A percentile compares a stretch with the other conserved stretches of the same genome.
phyloP scores from a whole-genome alignment of 2,113 vertebrate species.

The Pteruthius melanotis region DNA sequence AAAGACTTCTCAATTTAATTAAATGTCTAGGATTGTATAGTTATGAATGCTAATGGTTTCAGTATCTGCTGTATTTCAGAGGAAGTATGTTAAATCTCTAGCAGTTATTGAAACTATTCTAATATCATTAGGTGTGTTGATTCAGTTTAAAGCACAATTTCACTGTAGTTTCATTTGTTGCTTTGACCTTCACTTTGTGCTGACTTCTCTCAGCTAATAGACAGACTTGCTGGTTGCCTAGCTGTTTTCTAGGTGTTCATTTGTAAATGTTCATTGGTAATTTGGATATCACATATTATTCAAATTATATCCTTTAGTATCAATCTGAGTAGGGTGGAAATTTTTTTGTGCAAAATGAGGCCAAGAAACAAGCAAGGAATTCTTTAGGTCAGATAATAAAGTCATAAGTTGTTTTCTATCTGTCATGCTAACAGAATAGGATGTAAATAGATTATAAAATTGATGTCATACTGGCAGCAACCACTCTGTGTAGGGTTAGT shows the following conservation, averaged over 20 bases:
- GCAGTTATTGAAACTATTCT: not conserved
- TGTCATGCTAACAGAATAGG: not conserved
- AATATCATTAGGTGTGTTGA: not conserved
- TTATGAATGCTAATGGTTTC: not conserved
- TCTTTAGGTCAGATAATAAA: not conserved
- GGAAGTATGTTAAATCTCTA: not conserved
- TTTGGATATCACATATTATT: not conserved
- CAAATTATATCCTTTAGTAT: not conserved
- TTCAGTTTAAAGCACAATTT: not conserved
- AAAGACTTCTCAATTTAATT: not conserved
- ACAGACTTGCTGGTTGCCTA: not conserved
- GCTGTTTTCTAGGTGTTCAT: not conserved
- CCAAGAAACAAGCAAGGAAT: not conserved
- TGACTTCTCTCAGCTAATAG: not conserved
- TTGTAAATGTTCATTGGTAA: not conserved
- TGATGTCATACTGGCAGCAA: not conserved
- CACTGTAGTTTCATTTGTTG: not conserved
- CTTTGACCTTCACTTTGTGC: not conserved
- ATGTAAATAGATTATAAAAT: not conserved
- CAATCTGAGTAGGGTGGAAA: not conserved
- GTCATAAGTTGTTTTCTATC: not conserved
- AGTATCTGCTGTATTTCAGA: not conserved
- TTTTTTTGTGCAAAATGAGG: not conserved
- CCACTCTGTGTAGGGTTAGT: not conserved
- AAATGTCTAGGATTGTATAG: not conserved